Percentiles rank a stretch among this genome's conserved stretches.
These are phyloP conservation scores for Drosophila prolongata DNA, from an alignment of 2,888 invertebrate species.

Conservation along the genomic window DNA sequence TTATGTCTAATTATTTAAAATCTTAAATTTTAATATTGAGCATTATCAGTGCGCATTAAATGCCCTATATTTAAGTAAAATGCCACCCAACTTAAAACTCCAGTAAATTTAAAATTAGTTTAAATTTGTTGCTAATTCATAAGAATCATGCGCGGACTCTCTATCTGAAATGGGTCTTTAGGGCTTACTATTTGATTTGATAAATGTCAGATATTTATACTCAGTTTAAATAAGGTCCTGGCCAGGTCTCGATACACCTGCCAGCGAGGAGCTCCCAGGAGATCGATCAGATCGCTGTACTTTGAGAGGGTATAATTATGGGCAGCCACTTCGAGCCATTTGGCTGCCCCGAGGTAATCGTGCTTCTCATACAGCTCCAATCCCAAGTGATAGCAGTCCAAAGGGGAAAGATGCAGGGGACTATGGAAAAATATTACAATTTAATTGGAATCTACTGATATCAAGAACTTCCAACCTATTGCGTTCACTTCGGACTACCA, in stretches of 20 bases:
- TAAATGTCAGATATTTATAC: slow-evolving; percentile 1
- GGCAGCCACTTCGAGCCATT: slow-evolving; percentile 50
- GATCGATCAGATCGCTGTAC: slow-evolving; percentile 13
- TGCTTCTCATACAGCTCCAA: slow-evolving; percentile 26
- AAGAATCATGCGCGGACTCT: background rate
- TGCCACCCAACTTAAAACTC: too few species aligned
- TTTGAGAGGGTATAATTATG: slow-evolving; percentile 25
- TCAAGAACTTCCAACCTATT: slow-evolving; percentile 30
- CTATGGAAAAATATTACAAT: background rate
- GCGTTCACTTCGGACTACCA: slow-evolving; percentile 2
- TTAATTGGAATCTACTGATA: too few species aligned
- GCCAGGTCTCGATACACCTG: slow-evolving; percentile 35
- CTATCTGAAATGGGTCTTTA: slow-evolving; percentile 17
- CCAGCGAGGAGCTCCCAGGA: slow-evolving; percentile 35
- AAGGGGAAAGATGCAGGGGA: slow-evolving; percentile 22
- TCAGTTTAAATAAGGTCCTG: slow-evolving; percentile 29
- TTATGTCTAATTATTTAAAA: too few species aligned
- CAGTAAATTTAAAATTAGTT: slow-evolving; percentile 19
- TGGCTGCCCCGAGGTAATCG: slow-evolving; percentile 35
- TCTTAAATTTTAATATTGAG: too few species aligned
- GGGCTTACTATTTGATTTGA: too few species aligned
- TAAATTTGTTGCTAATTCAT: slow-evolving; percentile 15
- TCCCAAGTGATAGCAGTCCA: slow-evolving; percentile 58
- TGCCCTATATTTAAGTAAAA: too few species aligned
- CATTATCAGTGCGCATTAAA: too few species aligned